A percentile compares a stretch with the other conserved stretches of the same genome.
phyloP scores from a whole-genome alignment of 2,113 vertebrate genomes.

The Dicrurus megarhynchus region DNA sequence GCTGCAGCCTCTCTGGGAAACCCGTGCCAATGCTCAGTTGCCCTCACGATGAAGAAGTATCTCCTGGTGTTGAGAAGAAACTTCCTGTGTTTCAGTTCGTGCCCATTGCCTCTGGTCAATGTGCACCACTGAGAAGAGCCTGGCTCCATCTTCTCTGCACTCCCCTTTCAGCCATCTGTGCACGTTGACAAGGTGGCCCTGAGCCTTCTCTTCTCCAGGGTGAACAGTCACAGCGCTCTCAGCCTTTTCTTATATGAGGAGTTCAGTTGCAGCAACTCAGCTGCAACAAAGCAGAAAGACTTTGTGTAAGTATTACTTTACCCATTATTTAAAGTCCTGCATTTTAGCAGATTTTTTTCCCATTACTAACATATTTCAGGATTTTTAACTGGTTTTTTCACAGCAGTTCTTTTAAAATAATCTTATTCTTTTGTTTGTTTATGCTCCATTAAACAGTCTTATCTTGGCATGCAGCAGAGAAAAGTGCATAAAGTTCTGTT shows the following conservation, averaged over 20 bases:
- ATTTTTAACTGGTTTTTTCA: conserved; percentile 1
- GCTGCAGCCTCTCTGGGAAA: not conserved
- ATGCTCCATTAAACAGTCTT: not conserved
- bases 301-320: not conserved
- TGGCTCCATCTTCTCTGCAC: not conserved
- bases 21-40: not conserved
- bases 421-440: conserved; percentile 6
- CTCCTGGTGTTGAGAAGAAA: not conserved
- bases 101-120: not conserved
- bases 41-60: not conserved
- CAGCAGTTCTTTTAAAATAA: not conserved
- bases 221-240: not conserved
- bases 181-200: not conserved
- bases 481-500: not conserved
- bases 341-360: not conserved
- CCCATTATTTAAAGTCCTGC: not conserved
- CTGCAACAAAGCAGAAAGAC: not conserved
- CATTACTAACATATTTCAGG: not conserved
- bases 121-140: not conserved
- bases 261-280: not conserved
- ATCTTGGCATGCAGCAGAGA: not conserved
- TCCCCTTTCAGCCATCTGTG: not conserved
- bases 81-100: not conserved
- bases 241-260: not conserved
- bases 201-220: not conserved